phyloP scores from a whole-genome alignment of 2,888 invertebrate species.

The Doris montereyensis region DNA sequence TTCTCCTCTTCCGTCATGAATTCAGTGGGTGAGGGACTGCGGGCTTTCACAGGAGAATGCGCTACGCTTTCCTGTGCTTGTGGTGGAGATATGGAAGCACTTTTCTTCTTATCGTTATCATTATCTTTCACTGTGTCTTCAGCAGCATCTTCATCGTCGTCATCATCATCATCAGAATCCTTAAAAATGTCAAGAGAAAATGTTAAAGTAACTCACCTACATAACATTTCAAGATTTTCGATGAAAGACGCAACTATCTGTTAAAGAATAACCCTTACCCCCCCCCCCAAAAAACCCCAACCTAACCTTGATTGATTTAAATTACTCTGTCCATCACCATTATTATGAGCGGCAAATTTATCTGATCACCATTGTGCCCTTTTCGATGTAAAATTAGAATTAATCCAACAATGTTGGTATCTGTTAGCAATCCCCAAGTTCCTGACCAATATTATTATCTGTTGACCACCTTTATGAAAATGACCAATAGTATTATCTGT shows the following conservation, averaged over 20 bases:
- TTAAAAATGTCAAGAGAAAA: conserved; percentile 41
- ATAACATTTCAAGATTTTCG: background rate
- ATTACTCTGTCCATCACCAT: no score
- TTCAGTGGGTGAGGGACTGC: conserved; percentile 63
- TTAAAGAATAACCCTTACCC: background rate
- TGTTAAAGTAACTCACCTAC: background rate
- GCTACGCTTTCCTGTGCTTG: conserved; percentile 41
- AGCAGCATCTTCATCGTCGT: conserved; percentile 13
- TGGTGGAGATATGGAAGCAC: no score
- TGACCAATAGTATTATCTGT: no score
- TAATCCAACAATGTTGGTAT: no score
- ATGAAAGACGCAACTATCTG: background rate
- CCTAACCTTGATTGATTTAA: no score
- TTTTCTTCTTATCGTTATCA: conserved; percentile 47
- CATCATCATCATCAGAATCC: conserved; percentile 71
- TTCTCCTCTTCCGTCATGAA: conserved; percentile 72
- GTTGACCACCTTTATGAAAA: no score
- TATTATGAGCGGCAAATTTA: no score
- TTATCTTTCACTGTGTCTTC: conserved; percentile 48
- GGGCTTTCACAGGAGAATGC: conserved; percentile 42
- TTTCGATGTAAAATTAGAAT: no score
- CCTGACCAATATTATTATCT: no score
- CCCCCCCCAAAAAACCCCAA: no score
- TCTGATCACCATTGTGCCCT: no score
- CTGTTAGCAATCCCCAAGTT: no score